These are phyloP conservation scores for Cerastoderma edule DNA, from an alignment of 2,888 invertebrate genomes.

Conservation along the genomic window DNA sequence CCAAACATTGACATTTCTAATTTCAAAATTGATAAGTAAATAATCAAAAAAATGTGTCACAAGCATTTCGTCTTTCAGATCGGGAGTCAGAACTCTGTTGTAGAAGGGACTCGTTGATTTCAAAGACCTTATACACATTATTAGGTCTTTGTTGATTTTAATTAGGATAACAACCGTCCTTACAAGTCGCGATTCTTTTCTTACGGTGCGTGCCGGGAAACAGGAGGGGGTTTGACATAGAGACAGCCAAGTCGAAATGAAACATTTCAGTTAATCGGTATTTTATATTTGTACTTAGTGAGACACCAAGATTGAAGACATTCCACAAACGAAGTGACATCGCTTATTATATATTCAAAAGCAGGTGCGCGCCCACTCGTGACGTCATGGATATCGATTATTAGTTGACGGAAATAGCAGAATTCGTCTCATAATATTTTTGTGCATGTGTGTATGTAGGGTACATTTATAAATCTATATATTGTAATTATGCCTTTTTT, in stretches of 20 bases:
- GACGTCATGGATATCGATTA: constrained; percentile 66
- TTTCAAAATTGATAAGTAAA: too few relatives aligned
- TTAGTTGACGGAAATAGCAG: constrained; percentile 47
- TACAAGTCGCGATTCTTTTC: too few relatives aligned
- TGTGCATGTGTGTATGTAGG: constrained; percentile 32
- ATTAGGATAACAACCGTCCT: too few relatives aligned
- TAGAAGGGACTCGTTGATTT: too few relatives aligned
- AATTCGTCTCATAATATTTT: constrained; percentile 20
- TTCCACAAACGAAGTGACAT: constrained; percentile 18
- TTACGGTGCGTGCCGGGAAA: too few relatives aligned
- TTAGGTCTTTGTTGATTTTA: too few relatives aligned
- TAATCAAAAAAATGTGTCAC: too few relatives aligned
- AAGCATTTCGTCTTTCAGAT: too few relatives aligned
- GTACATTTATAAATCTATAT: constrained; percentile 11
- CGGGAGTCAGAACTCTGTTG: too few relatives aligned
- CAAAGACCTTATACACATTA: too few relatives aligned
- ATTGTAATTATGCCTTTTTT: constrained; percentile 74
- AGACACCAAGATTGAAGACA: constrained; percentile 2
- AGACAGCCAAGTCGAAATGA: background rate
- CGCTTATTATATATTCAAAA: constrained; percentile 31
- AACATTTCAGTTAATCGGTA: background rate
- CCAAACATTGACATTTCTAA: too few relatives aligned
- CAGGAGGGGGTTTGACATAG: too few relatives aligned
- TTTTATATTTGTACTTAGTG: background rate
- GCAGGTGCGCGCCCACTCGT: constrained; percentile 63